These are phyloP conservation scores for Clitarchus hookeri DNA, from an alignment of 2,888 invertebrate species.

Conservation along the genomic window DNA sequence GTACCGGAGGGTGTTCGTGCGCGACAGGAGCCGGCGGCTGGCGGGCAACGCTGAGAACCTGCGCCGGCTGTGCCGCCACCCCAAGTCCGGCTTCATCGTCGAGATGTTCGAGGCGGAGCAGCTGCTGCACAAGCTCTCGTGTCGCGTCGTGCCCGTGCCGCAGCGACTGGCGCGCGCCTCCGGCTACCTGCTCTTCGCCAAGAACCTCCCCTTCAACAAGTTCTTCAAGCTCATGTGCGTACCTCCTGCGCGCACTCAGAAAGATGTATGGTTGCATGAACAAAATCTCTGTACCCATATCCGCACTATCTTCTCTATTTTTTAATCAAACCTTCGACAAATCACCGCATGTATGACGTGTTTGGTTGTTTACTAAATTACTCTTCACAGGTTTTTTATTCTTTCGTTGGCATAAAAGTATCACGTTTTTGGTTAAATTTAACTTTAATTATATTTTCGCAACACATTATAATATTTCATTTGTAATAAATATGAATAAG, in stretches of 20 bases:
- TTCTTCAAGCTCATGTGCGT: neutral
- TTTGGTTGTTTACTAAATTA: too few relatives aligned
- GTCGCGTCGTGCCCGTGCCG: neutral
- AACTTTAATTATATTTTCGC: too few relatives aligned
- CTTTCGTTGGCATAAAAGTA: too few relatives aligned
- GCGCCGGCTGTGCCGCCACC: neutral
- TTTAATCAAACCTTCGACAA: too few relatives aligned
- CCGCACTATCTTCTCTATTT: too few relatives aligned
- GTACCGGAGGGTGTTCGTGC: neutral
- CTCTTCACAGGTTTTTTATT: too few relatives aligned
- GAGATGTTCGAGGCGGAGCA: constrained; percentile 6
- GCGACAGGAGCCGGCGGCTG: neutral
- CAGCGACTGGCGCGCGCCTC: neutral
- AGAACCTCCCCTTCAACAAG: neutral
- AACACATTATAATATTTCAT: too few relatives aligned
- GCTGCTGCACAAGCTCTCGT: neutral
- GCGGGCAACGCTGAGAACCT: neutral
- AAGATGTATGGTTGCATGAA: too few relatives aligned
- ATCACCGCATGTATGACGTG: too few relatives aligned
- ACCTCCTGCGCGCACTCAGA: neutral
- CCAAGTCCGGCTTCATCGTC: neutral
- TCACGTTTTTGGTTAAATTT: too few relatives aligned
- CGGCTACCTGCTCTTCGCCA: neutral
- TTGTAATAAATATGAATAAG: too few relatives aligned
- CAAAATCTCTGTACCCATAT: too few relatives aligned